Conservation (phyloP, 2,797 vertebrate species). For the Sorex maritimensis region DNA sequence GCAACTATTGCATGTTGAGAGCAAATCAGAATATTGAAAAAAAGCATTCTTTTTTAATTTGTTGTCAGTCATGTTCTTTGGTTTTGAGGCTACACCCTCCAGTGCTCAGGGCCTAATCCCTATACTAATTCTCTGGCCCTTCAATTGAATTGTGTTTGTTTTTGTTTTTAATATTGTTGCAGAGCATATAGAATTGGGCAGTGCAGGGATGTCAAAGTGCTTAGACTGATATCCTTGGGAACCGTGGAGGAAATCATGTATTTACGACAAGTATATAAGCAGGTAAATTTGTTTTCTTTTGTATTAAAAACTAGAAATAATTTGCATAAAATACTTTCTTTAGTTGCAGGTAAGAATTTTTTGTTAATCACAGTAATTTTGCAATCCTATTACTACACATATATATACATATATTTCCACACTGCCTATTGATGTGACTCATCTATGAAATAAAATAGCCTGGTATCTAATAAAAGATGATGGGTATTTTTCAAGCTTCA, state of each 20-base stretch:
- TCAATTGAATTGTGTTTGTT: conserved; percentile 34
- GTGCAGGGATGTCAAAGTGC: conserved; percentile 96
- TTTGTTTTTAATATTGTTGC: conserved; percentile 67
- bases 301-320: conserved; percentile 54
- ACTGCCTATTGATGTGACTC: conserved; percentile 22
- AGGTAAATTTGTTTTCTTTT: conserved; percentile 90
- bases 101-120: too few species aligned
- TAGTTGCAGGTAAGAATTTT: not conserved
- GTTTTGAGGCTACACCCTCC: too few species aligned
- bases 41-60: too few species aligned
- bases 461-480: not conserved
- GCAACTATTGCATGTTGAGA: not conserved
- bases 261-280: conserved; percentile 97
- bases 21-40: not conserved
- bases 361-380: conserved; percentile 43
- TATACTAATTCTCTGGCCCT: too few species aligned
- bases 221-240: conserved; percentile 97
- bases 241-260: conserved; percentile 98
- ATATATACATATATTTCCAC: conserved; percentile 19
- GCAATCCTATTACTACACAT: not conserved
- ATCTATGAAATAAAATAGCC: conserved; percentile 51
- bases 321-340: conserved; percentile 50
- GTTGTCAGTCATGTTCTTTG: too few species aligned
- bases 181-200: conserved; percentile 98
- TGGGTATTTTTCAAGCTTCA: conserved; percentile 63